Percentiles rank a stretch among this genome's conserved stretches.
Evolutionary conservation across 92 coral and sea anemone species (phyloP).

Genomic region (Siderastrea siderea): DNA sequence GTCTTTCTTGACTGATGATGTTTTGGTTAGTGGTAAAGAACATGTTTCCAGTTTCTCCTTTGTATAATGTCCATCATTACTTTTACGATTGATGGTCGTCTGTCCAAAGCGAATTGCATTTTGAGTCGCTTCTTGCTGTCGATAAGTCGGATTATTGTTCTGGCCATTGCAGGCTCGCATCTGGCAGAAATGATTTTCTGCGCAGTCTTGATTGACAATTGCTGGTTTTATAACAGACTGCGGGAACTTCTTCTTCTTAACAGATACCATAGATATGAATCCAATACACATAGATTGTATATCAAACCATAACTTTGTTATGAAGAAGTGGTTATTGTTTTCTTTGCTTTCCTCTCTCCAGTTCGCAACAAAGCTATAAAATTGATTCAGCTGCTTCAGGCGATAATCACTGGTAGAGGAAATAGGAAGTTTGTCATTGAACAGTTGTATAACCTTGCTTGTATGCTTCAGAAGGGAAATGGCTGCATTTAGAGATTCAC

Average conservation of each 20-base stretch:
- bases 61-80: constrained; percentile 37
- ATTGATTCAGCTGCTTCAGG: constrained; percentile 21
- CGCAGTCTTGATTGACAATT: too few species aligned
- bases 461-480: constrained; percentile 36
- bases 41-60: not conserved
- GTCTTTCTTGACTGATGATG: not conserved
- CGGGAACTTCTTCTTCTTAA: too few species aligned
- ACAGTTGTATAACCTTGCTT: constrained; percentile 20
- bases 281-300: constrained; percentile 52
- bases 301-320: constrained; percentile 57
- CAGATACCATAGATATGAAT: too few species aligned
- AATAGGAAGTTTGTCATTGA: constrained; percentile 46
- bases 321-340: constrained; percentile 18
- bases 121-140: not conserved
- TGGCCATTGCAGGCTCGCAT: too few species aligned
- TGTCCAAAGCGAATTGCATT: constrained; percentile 56
- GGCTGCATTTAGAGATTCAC: constrained; percentile 6
- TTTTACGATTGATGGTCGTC: constrained; percentile 38
- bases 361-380: constrained; percentile 18
- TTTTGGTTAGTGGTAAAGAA: not conserved
- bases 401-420: constrained; percentile 23
- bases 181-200: too few species aligned
- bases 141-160: not conserved
- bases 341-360: constrained; percentile 30
- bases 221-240: too few species aligned